Base-by-base conservation (phyloP, 2,113 vertebrate genomes). In the Pelobates fuscus region DNA sequence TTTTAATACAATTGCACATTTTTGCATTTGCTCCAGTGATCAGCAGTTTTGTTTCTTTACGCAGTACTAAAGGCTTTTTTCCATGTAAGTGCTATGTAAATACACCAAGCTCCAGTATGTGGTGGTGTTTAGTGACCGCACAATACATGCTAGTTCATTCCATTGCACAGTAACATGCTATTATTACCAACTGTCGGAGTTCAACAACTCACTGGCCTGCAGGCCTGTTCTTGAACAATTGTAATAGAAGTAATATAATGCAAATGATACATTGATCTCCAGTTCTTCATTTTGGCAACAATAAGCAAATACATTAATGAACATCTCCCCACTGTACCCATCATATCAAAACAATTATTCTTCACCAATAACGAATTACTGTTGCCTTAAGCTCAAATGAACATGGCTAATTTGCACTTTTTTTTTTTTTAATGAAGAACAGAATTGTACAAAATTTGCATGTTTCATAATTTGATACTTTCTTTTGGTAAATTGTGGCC, bases 171-270 rank as follows among this genome's bases (percentile, higher is more conserved):
- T 80, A 61, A 74, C 75, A 77, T 70, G 67, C 75, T 63, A 71
- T 43, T 71, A 3, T 7, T 72, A 68, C 80, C 81, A 80, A 79
- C 78, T 88, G 78, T 84, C 84, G 77, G 70, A 67, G 55, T 49
- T 61, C 30, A 71, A 74, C 79, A 80, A 74, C 64, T 37, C 78
- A 70, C 78, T 79, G 70, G 21, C 29, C 60, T 71, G 82, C 41
- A 61, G 71, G 74, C 65, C 77, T 21, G 17, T 77, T 78, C 8
- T 18, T 18, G 44, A 49, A 1, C 3, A n/a, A n/a, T n/a, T n/a
- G n/a, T n/a, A n/a, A n/a, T n/a, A 60, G 63, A 60, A 20, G 43
- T 70, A 77, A 82, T 80, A 82, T 77, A 76, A 46, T 49, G 37
- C n/a, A n/a, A 79, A 49, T 64, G 78, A 8, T 2, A 15, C 57